Percentiles rank a stretch among this genome's conserved stretches.
These are phyloP conservation scores for Hermaeophaga mercurialis DNA, from an alignment of 2,888 invertebrate genomes.

Conservation along the genomic window DNA sequence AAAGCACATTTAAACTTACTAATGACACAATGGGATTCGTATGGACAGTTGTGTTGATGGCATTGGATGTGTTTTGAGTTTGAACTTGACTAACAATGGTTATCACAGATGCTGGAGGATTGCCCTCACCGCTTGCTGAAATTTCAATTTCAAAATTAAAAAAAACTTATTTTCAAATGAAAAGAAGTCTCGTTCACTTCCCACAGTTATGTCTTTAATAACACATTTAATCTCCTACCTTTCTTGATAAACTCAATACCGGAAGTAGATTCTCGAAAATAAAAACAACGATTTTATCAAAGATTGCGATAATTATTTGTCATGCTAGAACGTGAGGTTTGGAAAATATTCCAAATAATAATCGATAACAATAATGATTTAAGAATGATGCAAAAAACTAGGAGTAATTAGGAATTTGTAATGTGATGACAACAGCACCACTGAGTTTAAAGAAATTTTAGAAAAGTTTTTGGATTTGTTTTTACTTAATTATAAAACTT, in stretches of 20 bases:
- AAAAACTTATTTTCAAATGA: no score
- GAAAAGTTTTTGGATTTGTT: no score
- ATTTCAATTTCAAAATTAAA: not conserved
- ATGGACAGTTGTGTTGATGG: constrained; percentile 38
- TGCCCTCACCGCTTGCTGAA: constrained; percentile 49
- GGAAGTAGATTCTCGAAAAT: no score
- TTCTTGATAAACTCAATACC: no score
- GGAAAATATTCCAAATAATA: not conserved
- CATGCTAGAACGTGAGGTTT: not conserved
- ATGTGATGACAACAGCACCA: no score
- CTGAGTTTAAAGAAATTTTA: no score
- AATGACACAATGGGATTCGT: constrained; percentile 37
- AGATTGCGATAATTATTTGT: not conserved
- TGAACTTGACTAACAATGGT: constrained; percentile 48
- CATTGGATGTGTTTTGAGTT: constrained; percentile 41
- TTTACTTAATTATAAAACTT: no score
- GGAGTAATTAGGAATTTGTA: not conserved
- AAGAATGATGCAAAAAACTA: not conserved
- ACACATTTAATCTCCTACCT: no score
- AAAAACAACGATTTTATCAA: not conserved
- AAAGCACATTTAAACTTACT: constrained; percentile 26
- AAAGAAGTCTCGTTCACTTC: no score
- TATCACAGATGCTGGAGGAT: constrained; percentile 54
- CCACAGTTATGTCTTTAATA: no score
- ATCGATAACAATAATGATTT: no score